Percentiles rank a stretch among this genome's conserved stretches.
Conservation (phyloP, 92 coral and sea anemone species). For the Palythoa grandis region DNA sequence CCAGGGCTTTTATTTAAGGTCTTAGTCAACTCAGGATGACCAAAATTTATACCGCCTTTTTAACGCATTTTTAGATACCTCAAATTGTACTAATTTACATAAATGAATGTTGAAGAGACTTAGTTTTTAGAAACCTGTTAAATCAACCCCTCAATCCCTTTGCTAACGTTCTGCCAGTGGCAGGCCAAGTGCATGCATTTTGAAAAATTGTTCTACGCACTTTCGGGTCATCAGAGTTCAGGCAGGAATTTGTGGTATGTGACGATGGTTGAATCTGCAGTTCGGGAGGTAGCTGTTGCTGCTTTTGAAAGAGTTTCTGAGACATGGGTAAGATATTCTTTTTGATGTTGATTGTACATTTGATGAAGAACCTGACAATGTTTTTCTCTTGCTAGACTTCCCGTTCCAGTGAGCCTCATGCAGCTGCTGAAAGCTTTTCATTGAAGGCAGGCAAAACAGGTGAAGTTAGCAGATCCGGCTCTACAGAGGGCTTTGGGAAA, state of each 20-base stretch:
- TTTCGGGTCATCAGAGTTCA: conserved; percentile 1
- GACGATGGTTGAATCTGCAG: background rate
- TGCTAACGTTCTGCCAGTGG: background rate
- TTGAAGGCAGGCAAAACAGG: conserved; percentile 47
- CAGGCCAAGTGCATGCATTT: background rate
- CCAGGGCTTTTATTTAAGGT: background rate
- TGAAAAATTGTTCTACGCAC: background rate
- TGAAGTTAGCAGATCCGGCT: conserved; percentile 40
- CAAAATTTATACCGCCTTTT: background rate
- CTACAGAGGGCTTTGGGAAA: conserved; percentile 47
- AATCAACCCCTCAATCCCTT: background rate
- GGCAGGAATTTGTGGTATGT: background rate
- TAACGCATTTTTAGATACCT: background rate
- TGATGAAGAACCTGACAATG: conserved; percentile 2
- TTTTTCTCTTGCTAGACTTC: background rate
- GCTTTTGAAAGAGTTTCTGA: conserved; percentile 48
- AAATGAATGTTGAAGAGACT: background rate
- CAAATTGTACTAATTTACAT: background rate
- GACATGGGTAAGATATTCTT: conserved; percentile 55
- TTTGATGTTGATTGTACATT: background rate
- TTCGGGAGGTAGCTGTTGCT: conserved; percentile 34
- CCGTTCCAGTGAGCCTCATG: conserved; percentile 46
- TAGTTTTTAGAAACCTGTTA: background rate
- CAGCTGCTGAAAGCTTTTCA: conserved; percentile 31
- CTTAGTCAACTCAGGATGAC: background rate